These are phyloP conservation scores for Eucidaris tribuloides DNA, from an alignment of 35 echinoderm and acorn worm genomes.

Conservation along the genomic window DNA sequence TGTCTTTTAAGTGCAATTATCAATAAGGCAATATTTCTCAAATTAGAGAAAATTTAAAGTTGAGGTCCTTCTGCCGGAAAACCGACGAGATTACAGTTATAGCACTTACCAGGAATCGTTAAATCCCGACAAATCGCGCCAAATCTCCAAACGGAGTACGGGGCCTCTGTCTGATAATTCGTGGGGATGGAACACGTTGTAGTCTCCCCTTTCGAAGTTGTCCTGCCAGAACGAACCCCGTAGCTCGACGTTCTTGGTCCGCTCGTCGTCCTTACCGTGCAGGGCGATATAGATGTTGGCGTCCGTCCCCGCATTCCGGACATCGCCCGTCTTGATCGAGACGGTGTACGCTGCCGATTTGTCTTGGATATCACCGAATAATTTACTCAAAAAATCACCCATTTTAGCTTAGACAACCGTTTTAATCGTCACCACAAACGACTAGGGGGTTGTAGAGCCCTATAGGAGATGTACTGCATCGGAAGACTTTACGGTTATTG, in stretches of 20 bases:
- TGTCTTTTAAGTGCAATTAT: too few relatives aligned
- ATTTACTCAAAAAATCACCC: conserved; percentile 3
- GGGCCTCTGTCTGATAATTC: conserved; percentile 35
- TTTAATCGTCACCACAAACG: too few relatives aligned
- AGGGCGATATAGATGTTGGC: conserved; percentile 62
- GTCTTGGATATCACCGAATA: background rate
- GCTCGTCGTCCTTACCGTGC: conserved; percentile 11
- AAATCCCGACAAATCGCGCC: conserved; percentile 41
- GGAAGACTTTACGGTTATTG: too few relatives aligned
- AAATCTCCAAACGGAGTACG: conserved; percentile 55
- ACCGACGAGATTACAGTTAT: too few relatives aligned
- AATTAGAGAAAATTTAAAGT: too few relatives aligned
- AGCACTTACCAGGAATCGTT: conserved; percentile 59
- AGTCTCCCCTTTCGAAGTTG: conserved; percentile 60
- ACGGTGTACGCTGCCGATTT: conserved; percentile 9
- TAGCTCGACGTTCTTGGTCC: conserved; percentile 34
- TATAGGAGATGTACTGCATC: too few relatives aligned
- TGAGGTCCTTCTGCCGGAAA: too few relatives aligned
- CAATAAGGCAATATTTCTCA: too few relatives aligned
- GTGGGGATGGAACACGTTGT: conserved; percentile 27
- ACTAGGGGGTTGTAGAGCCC: too few relatives aligned
- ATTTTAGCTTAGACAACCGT: background rate
- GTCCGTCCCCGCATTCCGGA: conserved; percentile 64
- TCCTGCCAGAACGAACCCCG: conserved; percentile 32
- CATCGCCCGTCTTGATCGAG: conserved; percentile 53